Percentiles rank a stretch among this genome's conserved stretches.
Evolutionary conservation across 2,888 invertebrate genomes (phyloP).

Genomic region (Cyaniris semiargus): DNA sequence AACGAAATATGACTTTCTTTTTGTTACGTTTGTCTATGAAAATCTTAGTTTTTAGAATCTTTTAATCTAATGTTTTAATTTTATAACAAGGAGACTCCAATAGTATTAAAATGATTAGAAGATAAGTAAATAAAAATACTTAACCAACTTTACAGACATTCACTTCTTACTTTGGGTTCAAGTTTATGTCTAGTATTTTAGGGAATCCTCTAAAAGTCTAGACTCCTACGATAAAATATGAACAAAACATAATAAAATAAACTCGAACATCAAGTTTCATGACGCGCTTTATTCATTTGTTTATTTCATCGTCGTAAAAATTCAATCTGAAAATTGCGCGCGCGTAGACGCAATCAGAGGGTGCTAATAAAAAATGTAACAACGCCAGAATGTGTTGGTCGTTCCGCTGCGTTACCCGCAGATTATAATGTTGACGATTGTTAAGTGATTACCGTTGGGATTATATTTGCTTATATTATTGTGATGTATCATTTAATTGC

Average conservation of each 20-base stretch:
- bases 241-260: conserved; percentile 22
- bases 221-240: background rate
- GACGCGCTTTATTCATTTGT: conserved; percentile 56
- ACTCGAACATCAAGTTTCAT: conserved; percentile 25
- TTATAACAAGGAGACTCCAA: too few species aligned
- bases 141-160: too few species aligned
- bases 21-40: too few species aligned
- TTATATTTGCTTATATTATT: background rate
- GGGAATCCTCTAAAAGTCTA: background rate
- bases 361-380: conserved; percentile 49
- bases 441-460: background rate
- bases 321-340: conserved; percentile 71
- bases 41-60: too few species aligned
- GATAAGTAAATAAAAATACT: too few species aligned
- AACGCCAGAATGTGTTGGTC: conserved; percentile 42
- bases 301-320: conserved; percentile 73
- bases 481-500: background rate
- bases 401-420: background rate
- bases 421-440: background rate
- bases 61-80: too few species aligned
- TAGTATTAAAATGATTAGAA: too few species aligned
- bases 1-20: background rate
- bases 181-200: too few species aligned
- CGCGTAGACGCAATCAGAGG: conserved; percentile 42
- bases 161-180: too few species aligned